Base-by-base conservation (phyloP, 2,888 invertebrate species). In the Opisthograptis luteolata region DNA sequence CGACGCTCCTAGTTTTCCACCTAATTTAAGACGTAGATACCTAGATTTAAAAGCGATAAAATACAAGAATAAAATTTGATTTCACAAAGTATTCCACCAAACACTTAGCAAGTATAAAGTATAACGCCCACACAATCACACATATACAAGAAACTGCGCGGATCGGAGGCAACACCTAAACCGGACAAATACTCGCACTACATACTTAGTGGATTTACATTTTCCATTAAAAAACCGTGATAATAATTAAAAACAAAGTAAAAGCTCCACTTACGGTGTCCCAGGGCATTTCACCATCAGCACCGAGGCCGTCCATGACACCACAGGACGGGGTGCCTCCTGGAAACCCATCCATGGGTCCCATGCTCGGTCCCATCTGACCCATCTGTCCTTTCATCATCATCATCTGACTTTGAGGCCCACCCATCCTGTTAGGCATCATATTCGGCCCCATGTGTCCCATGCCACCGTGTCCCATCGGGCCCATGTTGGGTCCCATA, bases 201-300 rank as follows among this genome's bases (percentile, higher is more conserved):
- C n/a, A n/a, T n/a, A n/a, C n/a, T n/a, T n/a, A n/a, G n/a, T n/a
- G n/a, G n/a, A n/a, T n/a, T n/a, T 7, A 7, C n/a, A n/a, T 27
- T 12, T 10, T 12, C 12, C 1, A 27, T 10, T n/a, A n/a, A n/a
- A 8, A n/a, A 15, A 20, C 7, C 13, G 17, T 15, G 9, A 12
- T 25, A 19, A 39, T n/a, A 30, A 34, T 40, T 10, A 31, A 36
- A n/a, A 1, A n/a, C 3, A n/a, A 19, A 27, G 24, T 0, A 64
- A 60, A 19, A 37, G 25, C 24, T 37, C 2, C 32, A 85, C 90
- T 89, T 65, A 91, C 91, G 87, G 89, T 89, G 85, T 91, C 90
- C 91, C 91, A 91, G 79, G 91, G 89, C 86, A 91, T 90, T 87
- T 91, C 91, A 87, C 90, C 91, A 86, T 91, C 91, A 87, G 89